Evolutionary conservation across 2,888 invertebrate genomes (phyloP), one percentile per base, ranked within the genome.

Genomic region (Odontothrips loti): DNA sequence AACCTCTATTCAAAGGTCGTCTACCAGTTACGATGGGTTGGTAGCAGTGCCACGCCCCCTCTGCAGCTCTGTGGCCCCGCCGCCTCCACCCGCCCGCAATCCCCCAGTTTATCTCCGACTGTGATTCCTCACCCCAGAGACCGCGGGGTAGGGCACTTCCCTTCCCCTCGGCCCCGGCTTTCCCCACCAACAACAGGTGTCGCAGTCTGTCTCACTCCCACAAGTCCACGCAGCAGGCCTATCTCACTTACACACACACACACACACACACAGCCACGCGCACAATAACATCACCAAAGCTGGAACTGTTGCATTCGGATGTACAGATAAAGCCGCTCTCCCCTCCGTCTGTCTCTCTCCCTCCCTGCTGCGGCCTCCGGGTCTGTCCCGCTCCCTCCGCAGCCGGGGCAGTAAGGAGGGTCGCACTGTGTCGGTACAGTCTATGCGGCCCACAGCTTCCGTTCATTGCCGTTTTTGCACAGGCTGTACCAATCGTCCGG

Each of bases 231-330:
- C 27, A 9, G 27, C 27, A 58, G 20, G 23, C 27, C 68, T 27
- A 8, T 75, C 68, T 75, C 68, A 23, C 68, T 23, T 27, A 4
- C 68, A 12, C 63, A 10, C 63, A n/a, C 63, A 10, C 63, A 63
- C 63, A 63, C 27, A 75, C 68, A 8, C 68, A 68, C 68, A 68
- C 68, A 68, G n/a, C n/a, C 15, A 15, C 58, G 20, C 58, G 58
- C 68, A 75, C 68, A 58, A 43, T 43, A 43, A 43, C 34, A 43
- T 6, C 58, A 58, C 17, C 58, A 75, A 75, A 75, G 68, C 68
- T 75, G 68, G 68, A 75, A 75, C 68, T 75, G 68, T 75, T 75
- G 68, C 68, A 75, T 23, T 75, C 68, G 68, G 23, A 75, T 23
- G 27, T 75, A 75, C 68, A 75, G 68, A 75, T 75, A 75, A 75